These are phyloP conservation scores for Dysidea cf. avara DNA, from an alignment of 37 sponge, comb jelly and placozoan genomes.

Conservation along the genomic window DNA sequence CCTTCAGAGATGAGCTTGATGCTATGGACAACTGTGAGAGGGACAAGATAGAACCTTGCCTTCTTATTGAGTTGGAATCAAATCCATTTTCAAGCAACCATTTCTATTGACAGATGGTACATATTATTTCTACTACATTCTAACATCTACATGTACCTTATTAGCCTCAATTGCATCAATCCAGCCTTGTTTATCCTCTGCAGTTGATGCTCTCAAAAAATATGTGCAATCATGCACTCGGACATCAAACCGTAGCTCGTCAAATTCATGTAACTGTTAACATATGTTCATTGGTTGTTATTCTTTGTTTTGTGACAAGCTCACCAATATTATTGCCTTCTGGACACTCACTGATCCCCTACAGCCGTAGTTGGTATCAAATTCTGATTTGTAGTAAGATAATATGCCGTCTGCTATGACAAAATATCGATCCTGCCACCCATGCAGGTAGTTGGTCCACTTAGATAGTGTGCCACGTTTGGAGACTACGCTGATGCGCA, in stretches of 20 bases:
- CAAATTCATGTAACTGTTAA: conserved; percentile 86
- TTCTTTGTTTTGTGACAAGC: not conserved
- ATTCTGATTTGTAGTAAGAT: conserved; percentile 87
- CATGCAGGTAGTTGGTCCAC: conserved; percentile 95
- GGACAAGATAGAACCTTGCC: conserved; percentile 85
- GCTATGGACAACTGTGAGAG: conserved; percentile 74
- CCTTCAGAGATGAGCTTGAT: conserved; percentile 79
- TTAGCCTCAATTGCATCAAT: conserved; percentile 78
- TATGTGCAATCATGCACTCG: conserved; percentile 73
- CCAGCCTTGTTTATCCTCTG: conserved; percentile 75
- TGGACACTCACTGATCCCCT: conserved; percentile 84
- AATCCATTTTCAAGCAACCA: conserved; percentile 56
- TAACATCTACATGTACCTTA: conserved; percentile 45
- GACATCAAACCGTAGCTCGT: conserved; percentile 86
- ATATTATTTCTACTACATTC: not conserved
- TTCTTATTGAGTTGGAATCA: conserved; percentile 32
- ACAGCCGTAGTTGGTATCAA: conserved; percentile 81
- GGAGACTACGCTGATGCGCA: conserved; percentile 13
- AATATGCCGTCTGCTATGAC: conserved; percentile 72
- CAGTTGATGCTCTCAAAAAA: conserved; percentile 69
- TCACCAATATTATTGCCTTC: conserved; percentile 62
- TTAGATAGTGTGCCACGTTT: conserved; percentile 67
- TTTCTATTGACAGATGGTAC: conserved; percentile 26
- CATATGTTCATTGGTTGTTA: not conserved
- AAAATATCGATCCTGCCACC: conserved; percentile 93